These are phyloP conservation scores for Brachionus rubens DNA, from an alignment of 1,140 invertebrate genomes.

Conservation along the genomic window DNA sequence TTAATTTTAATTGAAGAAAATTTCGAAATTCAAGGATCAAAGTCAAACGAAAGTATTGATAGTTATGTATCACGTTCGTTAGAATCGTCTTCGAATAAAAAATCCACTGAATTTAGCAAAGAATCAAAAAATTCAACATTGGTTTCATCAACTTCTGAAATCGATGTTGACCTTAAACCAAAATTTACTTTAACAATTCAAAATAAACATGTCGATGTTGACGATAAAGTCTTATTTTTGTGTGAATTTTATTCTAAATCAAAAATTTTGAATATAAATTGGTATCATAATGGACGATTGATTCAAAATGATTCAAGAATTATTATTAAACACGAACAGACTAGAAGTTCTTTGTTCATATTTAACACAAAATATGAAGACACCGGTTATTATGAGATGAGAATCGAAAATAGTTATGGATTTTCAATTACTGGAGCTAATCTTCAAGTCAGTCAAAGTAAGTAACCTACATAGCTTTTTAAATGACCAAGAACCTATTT, in stretches of 20 bases:
- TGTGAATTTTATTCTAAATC: neutral
- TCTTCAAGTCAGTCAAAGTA: neutral
- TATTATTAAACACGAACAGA: neutral
- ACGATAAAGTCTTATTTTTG: neutral
- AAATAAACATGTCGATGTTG: neutral
- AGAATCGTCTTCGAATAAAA: neutral
- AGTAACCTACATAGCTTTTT: too few species aligned
- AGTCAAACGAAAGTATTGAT: conserved; percentile 14
- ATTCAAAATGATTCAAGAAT: neutral
- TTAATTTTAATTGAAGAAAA: conserved; percentile 16
- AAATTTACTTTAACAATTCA: neutral
- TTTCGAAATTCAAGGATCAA: conserved; percentile 6
- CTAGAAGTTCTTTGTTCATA: neutral
- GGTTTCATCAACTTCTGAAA: conserved; percentile 9
- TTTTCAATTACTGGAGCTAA: neutral
- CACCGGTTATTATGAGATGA: neutral
- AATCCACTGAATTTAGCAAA: neutral
- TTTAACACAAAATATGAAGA: neutral
- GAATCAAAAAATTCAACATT: neutral
- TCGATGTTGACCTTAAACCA: neutral
- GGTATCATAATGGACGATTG: conserved; percentile 36
- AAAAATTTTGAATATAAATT: neutral
- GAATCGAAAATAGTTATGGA: conserved; percentile 7
- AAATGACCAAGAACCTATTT: too few species aligned
- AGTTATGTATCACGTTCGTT: neutral